phyloP scores from a whole-genome alignment of 2,113 vertebrate genomes.

The Chinchilla lanigera region DNA sequence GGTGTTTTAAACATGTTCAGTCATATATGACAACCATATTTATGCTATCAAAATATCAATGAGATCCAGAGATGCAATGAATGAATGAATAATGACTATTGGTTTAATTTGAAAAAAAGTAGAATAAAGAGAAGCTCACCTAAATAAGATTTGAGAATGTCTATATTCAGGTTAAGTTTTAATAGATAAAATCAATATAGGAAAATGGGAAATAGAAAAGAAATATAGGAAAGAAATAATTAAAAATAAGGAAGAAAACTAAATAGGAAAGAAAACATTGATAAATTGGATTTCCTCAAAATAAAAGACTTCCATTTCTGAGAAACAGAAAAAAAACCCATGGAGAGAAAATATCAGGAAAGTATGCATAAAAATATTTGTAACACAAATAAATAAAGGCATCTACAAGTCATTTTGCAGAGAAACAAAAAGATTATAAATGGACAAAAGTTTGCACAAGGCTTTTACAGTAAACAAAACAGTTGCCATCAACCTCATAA shows the following conservation, averaged over 20 bases:
- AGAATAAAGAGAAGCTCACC: too few species aligned
- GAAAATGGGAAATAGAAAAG: too few species aligned
- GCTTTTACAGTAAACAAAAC: too few species aligned
- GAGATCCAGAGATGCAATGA: background rate
- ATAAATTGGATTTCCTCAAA: background rate
- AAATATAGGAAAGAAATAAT: too few species aligned
- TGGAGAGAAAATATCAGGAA: background rate
- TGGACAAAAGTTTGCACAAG: background rate
- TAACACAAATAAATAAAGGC: background rate
- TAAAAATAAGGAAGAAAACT: too few species aligned
- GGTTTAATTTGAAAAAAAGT: too few species aligned
- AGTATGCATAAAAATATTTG: background rate
- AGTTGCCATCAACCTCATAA: background rate
- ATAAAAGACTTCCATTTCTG: background rate
- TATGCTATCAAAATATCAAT: background rate
- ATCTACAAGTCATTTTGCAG: background rate
- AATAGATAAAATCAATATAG: too few species aligned
- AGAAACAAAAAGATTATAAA: background rate
- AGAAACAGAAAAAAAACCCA: background rate
- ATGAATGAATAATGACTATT: background rate
- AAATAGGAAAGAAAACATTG: background rate
- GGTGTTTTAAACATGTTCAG: background rate
- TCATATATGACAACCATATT: background rate
- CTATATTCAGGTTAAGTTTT: too few species aligned
- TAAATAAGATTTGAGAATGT: too few species aligned